Conservation (phyloP, 2,888 invertebrate species). For the Cremastobaeus sp. region DNA sequence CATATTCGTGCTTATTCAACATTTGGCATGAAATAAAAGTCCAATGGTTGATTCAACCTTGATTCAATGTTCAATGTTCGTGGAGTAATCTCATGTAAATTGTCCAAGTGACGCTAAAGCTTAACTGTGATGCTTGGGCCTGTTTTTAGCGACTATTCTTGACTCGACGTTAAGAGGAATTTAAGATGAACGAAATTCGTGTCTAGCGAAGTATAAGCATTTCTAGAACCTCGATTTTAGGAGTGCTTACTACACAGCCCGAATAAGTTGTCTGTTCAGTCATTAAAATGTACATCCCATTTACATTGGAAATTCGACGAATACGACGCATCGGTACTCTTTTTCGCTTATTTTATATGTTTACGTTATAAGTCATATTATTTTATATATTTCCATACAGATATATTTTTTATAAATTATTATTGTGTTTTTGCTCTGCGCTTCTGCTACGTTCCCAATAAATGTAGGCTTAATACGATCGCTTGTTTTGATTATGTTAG, state of each 20-base stretch:
- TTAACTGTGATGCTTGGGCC: too few relatives aligned
- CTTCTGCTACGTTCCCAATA: constrained; percentile 32
- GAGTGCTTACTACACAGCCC: constrained; percentile 39
- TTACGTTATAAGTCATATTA: constrained; percentile 35
- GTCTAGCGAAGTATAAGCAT: constrained; percentile 36
- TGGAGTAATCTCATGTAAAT: too few relatives aligned
- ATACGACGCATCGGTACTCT: constrained; percentile 8
- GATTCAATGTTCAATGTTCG: too few relatives aligned
- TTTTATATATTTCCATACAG: constrained; percentile 30
- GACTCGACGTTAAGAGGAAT: constrained; percentile 6
- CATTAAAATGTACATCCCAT: too few relatives aligned
- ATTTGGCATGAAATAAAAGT: too few relatives aligned
- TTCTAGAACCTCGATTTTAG: constrained; percentile 49
- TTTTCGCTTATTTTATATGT: constrained; percentile 14
- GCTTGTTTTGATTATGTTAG: constrained; percentile 35
- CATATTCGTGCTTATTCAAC: constrained; percentile 3
- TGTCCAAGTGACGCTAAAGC: too few relatives aligned
- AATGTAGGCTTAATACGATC: constrained; percentile 26
- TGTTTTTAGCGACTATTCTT: too few relatives aligned
- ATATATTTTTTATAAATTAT: constrained; percentile 33
- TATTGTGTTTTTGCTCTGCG: constrained; percentile 24
- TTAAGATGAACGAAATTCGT: constrained; percentile 1
- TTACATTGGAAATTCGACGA: not conserved
- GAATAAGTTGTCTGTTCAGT: constrained; percentile 3
- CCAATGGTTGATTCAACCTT: too few relatives aligned